These are phyloP conservation scores for Leptodactylus fuscus DNA, from an alignment of 2,113 vertebrate genomes.

Conservation along the genomic window DNA sequence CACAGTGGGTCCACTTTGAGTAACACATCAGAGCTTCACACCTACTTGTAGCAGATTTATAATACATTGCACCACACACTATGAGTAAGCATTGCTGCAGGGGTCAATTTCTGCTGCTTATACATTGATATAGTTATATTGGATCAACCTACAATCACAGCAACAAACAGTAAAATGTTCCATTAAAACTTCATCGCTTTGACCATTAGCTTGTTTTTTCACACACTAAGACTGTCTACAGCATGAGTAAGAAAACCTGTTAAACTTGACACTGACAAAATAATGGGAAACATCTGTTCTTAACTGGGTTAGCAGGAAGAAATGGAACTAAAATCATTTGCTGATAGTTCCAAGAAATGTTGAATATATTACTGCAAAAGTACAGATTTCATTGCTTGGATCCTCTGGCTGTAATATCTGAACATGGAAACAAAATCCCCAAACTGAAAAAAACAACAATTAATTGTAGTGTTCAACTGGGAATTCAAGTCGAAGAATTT, in stretches of 20 bases:
- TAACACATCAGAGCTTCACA: background rate
- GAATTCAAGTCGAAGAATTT: background rate
- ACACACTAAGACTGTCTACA: background rate
- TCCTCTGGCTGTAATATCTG: constrained; percentile 18
- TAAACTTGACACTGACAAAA: constrained; percentile 38
- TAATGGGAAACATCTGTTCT: constrained; percentile 54
- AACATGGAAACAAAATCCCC: constrained; percentile 9
- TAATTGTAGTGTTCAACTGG: constrained; percentile 6
- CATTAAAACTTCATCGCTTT: background rate
- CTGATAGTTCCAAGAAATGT: constrained; percentile 38
- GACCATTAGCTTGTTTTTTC: background rate
- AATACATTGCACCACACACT: no score
- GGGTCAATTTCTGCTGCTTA: background rate
- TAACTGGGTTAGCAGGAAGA: constrained; percentile 47
- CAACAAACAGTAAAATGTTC: background rate
- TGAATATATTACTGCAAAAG: constrained; percentile 27
- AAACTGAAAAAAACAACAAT: constrained; percentile 13
- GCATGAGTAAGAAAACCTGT: constrained; percentile 20
- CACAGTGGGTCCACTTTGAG: no score
- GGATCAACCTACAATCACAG: background rate
- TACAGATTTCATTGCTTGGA: constrained; percentile 36
- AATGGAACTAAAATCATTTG: constrained; percentile 42
- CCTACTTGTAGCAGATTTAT: background rate
- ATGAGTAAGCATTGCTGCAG: background rate
- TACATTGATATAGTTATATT: background rate